phyloP scores from a whole-genome alignment of 2,113 vertebrate species.

The Heterocephalus glaber region DNA sequence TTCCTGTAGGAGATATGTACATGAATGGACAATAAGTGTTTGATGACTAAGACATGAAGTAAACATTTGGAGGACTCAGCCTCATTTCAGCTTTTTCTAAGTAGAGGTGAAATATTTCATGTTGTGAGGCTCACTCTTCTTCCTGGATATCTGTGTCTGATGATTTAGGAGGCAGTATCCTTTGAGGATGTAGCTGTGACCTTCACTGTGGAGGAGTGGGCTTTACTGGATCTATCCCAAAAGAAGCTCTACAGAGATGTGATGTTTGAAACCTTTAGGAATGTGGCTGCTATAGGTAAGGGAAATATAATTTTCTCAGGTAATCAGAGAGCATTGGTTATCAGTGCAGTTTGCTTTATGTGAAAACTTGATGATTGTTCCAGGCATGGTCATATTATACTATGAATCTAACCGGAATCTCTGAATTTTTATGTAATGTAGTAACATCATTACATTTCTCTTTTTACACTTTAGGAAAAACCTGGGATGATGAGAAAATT shows the following conservation, averaged over 20 bases:
- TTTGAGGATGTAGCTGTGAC: neutral
- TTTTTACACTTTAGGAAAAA: neutral
- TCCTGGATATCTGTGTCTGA: neutral
- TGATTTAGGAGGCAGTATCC: neutral
- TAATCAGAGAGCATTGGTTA: neutral
- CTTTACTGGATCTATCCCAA: neutral
- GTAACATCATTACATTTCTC: neutral
- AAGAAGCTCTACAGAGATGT: neutral
- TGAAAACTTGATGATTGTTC: neutral
- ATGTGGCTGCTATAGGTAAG: neutral
- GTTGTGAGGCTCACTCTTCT: neutral
- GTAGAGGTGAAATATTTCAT: neutral
- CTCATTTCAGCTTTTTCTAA: neutral
- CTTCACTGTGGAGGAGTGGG: neutral
- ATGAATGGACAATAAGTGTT: neutral
- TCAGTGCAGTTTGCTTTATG: neutral
- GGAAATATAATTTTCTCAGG: neutral
- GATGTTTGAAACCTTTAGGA: neutral
- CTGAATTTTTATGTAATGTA: neutral
- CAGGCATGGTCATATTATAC: neutral
- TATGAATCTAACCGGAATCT: neutral
- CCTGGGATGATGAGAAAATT: neutral
- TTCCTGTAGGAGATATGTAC: neutral
- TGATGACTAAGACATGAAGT: neutral
- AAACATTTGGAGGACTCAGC: neutral